Base-by-base conservation (phyloP, 35 echinoderm and acorn worm genomes). In the Heliocidaris erythrogramma region DNA sequence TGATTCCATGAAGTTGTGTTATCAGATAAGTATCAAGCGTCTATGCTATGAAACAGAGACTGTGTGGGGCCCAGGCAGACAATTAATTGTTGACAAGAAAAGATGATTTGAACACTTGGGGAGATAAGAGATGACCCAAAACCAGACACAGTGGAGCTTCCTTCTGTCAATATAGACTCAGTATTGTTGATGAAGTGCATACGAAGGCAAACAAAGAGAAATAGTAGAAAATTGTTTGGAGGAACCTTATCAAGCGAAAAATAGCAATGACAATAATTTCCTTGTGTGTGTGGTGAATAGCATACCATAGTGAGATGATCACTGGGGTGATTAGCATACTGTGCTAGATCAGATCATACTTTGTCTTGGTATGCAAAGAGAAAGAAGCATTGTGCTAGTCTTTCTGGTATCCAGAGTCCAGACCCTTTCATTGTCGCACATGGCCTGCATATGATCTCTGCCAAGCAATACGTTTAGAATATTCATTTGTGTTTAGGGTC, bases 41-140 rank as follows among this genome's bases (percentile, higher is more conserved):
- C 7, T 52, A 52, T 52, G 49, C 21, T 27, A n/a, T 24, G 65
- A 21, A 21, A 21, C 21, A 78, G 17, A 78, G 65, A 21, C 21
- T 78, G 65, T 27, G 65, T n/a, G 65, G 27, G 27, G 21, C 5
- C 65, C n/a, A n/a, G n/a, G 65, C 65, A 78, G 65, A 21, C 27
- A 78, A 78, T 78, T 78, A 78, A 78, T 78, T 78, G 65, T 78
- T 78, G 65, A 78, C 65, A 78, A n/a, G 65, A 78, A 78, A 78
- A 24, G 65, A 78, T 78, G 65, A 78, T 78, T 78, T 78, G 65
- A 78, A 78, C 65, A 78, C 65, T 78, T 78, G 17, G 27, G 13
- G 18, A 78, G 65, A 78, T 78, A 78, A 78, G 65, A 8, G 65
- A 78, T 78, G 65, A 78, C 65, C 65, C 17, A n/a, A 5, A 78